Percentiles rank a stretch among this genome's conserved stretches.
Conservation (phyloP, 2,797 vertebrate genomes). For the Characodon lateralis region DNA sequence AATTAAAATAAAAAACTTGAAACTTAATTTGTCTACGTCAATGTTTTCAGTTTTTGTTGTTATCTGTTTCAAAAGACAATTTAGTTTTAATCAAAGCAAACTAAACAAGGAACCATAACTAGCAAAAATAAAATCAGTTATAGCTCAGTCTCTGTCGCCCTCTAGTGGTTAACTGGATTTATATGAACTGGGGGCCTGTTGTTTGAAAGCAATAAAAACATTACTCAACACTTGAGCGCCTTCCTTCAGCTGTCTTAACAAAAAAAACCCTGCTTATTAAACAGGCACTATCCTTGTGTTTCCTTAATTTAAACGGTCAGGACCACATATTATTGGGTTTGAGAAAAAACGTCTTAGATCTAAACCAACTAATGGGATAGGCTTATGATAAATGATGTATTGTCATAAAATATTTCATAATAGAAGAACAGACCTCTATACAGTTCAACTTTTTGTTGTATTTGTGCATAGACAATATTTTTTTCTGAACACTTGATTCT, state of each 20-base stretch:
- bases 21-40: background rate
- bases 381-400: background rate
- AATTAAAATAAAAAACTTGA: background rate
- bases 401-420: background rate
- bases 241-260: constrained; percentile 5
- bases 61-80: background rate
- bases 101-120: background rate
- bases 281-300: background rate
- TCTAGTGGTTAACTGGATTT: constrained; percentile 48
- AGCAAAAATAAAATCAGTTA: background rate
- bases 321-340: background rate
- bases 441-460: background rate
- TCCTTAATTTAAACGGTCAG: background rate
- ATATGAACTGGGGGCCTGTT: background rate
- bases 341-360: background rate
- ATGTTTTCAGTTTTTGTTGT: background rate
- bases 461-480: background rate
- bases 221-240: background rate
- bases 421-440: too few relatives aligned
- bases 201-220: background rate
- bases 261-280: constrained; percentile 17
- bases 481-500: background rate
- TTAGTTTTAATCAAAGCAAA: background rate
- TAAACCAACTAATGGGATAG: background rate
- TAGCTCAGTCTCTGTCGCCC: constrained; percentile 42